Evolutionary conservation across 2,888 invertebrate genomes (phyloP), one percentile per base, ranked within the genome.

Genomic region (Papilio protenor): DNA sequence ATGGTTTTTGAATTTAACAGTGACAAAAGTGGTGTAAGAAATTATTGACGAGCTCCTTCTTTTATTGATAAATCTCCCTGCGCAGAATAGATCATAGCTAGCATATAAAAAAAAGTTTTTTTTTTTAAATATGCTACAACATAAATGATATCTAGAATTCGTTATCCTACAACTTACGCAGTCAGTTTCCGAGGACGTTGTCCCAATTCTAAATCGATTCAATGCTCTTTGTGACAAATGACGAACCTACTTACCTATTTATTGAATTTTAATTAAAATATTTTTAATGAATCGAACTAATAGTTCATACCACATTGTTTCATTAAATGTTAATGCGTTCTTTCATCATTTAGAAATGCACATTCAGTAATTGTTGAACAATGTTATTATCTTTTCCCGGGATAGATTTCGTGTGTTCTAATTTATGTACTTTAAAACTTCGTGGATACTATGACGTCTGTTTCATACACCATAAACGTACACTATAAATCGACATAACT

Each of bases 171-270:
- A 21, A 16, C n/a, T 33, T 23, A 71, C 49, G 71, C 27, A 52
- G 18, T 73, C 74, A 75, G 79, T 80, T 83, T 82, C 77, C 81
- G 81, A 82, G 83, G 81, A 81, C 83, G 80, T 80, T 81, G 82
- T 80, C 81, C 84, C 79, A 80, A 80, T 81, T 82, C 77, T 75
- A 71, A 33, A 27, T 71, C 73, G 27, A 71, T 71, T 49, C 70
- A 71, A 76, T 72, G 78, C 77, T 72, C 77, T 77, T 78, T 79
- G 79, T 79, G 77, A 73, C 77, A 76, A 73, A 40, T 71, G 71
- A 69, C 64, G 64, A 40, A 64, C 33, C n/a, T 40, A 64, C 40
- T 64, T 64, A 64, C 18, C 40, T 64, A 64, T 64, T 64, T 64
- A 40, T 40, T 40, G n/a, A n/a, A 40, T 18, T 40, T n/a, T 10